phyloP scores from a whole-genome alignment of 2,888 invertebrate genomes.

The Drosophila yooni region DNA sequence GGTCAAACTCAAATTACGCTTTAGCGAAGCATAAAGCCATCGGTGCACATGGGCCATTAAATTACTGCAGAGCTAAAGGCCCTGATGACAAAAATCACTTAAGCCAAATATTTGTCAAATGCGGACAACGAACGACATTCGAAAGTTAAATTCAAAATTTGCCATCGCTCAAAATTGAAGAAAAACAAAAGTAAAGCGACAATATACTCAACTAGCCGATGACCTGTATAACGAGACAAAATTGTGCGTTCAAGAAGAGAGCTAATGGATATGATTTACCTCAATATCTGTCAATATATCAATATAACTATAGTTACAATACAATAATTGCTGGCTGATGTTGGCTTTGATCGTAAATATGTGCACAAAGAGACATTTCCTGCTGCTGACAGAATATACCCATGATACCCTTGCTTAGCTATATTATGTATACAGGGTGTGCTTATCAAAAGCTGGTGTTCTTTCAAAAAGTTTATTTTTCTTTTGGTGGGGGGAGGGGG shows the following conservation, averaged over 20 bases:
- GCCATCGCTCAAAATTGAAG: slow-evolving; percentile 36
- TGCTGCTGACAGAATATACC: neutral
- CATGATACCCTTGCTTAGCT: neutral
- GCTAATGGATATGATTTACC: neutral
- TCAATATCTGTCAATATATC: neutral
- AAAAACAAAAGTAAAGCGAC: slow-evolving; percentile 1
- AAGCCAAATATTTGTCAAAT: slow-evolving; percentile 74
- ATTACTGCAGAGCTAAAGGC: slow-evolving; percentile 15
- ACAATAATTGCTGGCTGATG: neutral
- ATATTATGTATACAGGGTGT: neutral
- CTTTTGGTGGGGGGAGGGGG: neutral
- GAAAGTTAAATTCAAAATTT: slow-evolving; percentile 52
- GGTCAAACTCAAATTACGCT: slow-evolving; percentile 55
- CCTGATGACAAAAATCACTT: slow-evolving; percentile 72
- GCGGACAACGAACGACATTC: slow-evolving; percentile 41
- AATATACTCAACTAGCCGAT: neutral
- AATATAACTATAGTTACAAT: too few relatives aligned
- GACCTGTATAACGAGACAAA: neutral
- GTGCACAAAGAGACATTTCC: neutral
- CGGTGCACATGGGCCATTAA: slow-evolving; percentile 25
- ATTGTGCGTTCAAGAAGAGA: neutral
- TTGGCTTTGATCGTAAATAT: neutral
- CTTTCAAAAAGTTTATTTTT: slow-evolving; percentile 15
- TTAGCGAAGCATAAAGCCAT: slow-evolving; percentile 56
- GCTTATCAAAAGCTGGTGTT: slow-evolving; percentile 44